phyloP scores from a whole-genome alignment of 2,113 vertebrate species.

The Lipotes vexillifer region DNA sequence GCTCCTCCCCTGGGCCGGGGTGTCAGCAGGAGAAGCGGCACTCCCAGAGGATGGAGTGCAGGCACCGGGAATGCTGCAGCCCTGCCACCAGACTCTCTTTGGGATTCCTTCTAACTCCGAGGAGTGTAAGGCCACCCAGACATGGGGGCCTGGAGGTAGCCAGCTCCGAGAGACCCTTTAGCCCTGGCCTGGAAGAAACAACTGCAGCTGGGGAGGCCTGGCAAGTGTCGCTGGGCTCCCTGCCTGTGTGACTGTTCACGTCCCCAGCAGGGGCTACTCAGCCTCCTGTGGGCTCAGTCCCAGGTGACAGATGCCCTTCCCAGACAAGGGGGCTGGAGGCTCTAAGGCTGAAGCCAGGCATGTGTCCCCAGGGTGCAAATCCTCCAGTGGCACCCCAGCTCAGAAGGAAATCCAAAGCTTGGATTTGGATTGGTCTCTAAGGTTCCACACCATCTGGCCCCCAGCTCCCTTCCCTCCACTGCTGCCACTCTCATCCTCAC shows the following conservation, averaged over 20 bases:
- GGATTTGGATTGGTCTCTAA: neutral
- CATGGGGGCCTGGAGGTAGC: neutral
- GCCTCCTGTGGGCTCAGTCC: neutral
- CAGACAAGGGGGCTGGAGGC: neutral
- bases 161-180: neutral
- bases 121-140: neutral
- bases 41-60: neutral
- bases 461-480: neutral
- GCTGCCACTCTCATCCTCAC: neutral
- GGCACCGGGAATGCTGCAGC: neutral
- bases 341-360: neutral
- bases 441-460: too few species aligned
- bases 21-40: neutral
- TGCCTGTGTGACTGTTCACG: neutral
- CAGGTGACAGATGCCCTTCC: neutral
- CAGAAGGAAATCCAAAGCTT: neutral
- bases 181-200: neutral
- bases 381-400: neutral
- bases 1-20: neutral
- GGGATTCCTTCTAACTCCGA: neutral
- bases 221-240: rapidly evolving
- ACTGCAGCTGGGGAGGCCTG: neutral
- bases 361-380: neutral
- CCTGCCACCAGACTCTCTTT: neutral
- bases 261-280: neutral